Evolutionary conservation across 2,888 invertebrate species (phyloP).

Genomic region (Hedya salicella): DNA sequence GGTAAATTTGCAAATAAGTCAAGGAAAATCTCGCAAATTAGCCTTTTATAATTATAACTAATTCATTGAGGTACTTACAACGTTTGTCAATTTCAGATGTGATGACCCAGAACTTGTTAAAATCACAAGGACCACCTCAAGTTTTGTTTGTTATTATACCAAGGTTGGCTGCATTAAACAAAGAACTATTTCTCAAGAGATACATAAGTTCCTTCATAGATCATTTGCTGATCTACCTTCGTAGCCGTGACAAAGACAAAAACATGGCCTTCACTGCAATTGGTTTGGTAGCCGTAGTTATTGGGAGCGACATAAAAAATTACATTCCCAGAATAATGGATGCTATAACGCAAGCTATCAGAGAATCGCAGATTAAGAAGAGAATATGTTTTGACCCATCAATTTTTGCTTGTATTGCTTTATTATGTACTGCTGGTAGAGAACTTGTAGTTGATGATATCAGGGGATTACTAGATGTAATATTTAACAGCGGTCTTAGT

Average conservation of each 20-base stretch:
- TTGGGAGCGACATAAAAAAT: conserved; percentile 91
- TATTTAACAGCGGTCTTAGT: conserved; percentile 96
- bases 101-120: conserved; percentile 90
- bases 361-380: conserved; percentile 91
- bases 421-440: conserved; percentile 94
- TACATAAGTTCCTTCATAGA: conserved; percentile 90
- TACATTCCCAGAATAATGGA: conserved; percentile 95
- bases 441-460: conserved; percentile 91
- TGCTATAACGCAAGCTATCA: conserved; percentile 89
- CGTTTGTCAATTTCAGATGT: conserved; percentile 87
- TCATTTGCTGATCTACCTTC: conserved; percentile 90
- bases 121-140: conserved; percentile 93
- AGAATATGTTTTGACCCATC: conserved; percentile 91
- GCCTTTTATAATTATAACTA: too few relatives aligned
- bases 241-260: conserved; percentile 93
- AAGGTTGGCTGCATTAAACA: conserved; percentile 96
- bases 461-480: conserved; percentile 93
- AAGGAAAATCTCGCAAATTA: too few relatives aligned
- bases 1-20: too few relatives aligned
- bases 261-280: conserved; percentile 95
- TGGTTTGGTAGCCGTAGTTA: conserved; percentile 95
- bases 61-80: too few relatives aligned
- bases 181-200: conserved; percentile 90
- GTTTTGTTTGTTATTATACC: conserved; percentile 94
- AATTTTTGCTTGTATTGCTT: conserved; percentile 96